A percentile compares a stretch with the other conserved stretches of the same genome.
Conservation (phyloP, 2,888 invertebrate genomes). For the Anagyrus pseudococci region DNA sequence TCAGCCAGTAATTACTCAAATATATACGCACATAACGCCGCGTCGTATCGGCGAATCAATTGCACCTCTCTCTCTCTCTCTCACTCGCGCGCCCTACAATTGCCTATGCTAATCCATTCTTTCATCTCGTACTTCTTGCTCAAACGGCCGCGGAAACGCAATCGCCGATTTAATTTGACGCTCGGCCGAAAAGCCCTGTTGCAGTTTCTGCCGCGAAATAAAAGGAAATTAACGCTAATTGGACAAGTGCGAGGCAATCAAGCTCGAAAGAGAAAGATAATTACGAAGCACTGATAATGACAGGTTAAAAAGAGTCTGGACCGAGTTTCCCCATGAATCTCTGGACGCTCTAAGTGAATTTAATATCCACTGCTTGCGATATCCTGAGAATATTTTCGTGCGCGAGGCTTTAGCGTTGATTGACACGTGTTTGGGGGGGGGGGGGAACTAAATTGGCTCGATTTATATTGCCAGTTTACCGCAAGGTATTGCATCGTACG, state of each 20-base stretch:
- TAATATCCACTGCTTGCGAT: not conserved
- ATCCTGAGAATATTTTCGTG: not conserved
- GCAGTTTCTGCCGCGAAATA: conserved; percentile 8
- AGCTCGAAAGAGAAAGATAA: not conserved
- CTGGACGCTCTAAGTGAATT: not conserved
- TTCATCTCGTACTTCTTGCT: not conserved
- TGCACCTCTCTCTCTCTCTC: not conserved
- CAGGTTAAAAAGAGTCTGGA: not conserved
- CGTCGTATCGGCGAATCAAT: conserved; percentile 11
- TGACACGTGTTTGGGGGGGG: not conserved
- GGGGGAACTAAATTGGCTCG: not conserved
- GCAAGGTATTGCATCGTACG: too few relatives aligned
- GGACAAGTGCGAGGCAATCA: conserved; percentile 11
- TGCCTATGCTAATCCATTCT: too few relatives aligned
- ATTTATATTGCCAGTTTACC: not conserved
- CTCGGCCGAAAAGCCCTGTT: not conserved
- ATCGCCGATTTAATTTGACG: not conserved
- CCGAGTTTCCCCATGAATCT: not conserved
- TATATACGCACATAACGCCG: not conserved
- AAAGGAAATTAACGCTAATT: conserved; percentile 33
- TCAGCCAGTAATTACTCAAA: conserved; percentile 16
- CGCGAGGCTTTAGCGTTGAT: not conserved
- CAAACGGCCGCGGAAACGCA: not conserved
- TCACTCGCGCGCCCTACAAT: not conserved
- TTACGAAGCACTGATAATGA: not conserved